phyloP scores from a whole-genome alignment of 2,888 invertebrate genomes.

The Cerastoderma edule region DNA sequence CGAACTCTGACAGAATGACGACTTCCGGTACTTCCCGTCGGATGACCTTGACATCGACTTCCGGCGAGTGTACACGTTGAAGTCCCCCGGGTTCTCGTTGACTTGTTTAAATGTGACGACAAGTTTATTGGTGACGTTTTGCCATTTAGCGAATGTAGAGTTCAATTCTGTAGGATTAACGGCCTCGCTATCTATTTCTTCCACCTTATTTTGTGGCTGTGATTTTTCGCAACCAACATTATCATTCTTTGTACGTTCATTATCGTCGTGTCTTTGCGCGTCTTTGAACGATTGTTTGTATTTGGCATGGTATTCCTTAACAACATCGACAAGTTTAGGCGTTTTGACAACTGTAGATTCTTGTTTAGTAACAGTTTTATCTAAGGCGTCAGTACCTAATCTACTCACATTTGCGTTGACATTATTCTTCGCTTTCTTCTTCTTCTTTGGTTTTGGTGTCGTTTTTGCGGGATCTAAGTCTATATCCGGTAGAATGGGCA shows the following conservation, averaged over 20 bases:
- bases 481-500: constrained; percentile 17
- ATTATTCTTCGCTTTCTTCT: neutral
- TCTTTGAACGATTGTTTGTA: neutral
- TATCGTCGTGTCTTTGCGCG: neutral
- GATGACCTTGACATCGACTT: constrained; percentile 1
- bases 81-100: neutral
- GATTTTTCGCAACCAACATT: too few relatives aligned
- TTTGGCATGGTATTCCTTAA: neutral
- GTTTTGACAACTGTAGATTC: neutral
- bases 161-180: too few relatives aligned
- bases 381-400: too few relatives aligned
- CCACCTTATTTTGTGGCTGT: too few relatives aligned
- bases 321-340: constrained; percentile 9
- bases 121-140: constrained; percentile 9
- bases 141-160: constrained; percentile 23
- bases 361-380: too few relatives aligned
- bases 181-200: too few relatives aligned
- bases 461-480: neutral
- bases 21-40: neutral
- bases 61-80: constrained; percentile 12
- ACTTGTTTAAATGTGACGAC: constrained; percentile 2
- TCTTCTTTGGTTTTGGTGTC: neutral
- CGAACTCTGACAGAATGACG: constrained; percentile 57
- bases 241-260: neutral
- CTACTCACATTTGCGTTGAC: neutral